Evolutionary conservation across 2,797 vertebrate species (phyloP).

Genomic region (Percopsis omiscomaycus): DNA sequence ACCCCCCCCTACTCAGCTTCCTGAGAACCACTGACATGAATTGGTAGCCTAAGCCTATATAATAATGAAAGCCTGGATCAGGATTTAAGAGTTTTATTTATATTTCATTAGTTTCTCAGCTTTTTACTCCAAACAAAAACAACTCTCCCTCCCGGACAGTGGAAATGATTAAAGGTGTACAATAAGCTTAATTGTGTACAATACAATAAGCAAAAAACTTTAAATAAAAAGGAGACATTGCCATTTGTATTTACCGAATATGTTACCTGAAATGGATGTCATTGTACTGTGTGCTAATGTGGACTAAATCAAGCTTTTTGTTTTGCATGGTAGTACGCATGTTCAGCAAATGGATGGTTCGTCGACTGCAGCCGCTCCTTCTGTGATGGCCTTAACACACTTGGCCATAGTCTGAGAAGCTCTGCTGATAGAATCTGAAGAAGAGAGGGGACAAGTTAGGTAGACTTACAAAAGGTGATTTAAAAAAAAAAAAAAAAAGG

Average conservation of each 20-base stretch:
- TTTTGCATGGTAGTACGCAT: background rate
- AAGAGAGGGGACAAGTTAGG: background rate
- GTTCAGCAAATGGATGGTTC: conserved; percentile 92
- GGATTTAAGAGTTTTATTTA: conserved; percentile 62
- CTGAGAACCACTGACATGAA: no score
- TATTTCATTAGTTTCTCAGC: conserved; percentile 47
- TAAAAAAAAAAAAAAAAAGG: background rate
- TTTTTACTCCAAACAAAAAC: conserved; percentile 52
- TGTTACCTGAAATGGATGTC: conserved; percentile 25
- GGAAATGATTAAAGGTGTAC: conserved; percentile 32
- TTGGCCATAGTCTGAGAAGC: conserved; percentile 99
- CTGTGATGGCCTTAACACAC: conserved; percentile 94
- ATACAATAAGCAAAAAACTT: conserved; percentile 57
- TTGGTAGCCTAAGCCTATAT: no score
- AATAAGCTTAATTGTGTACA: no score
- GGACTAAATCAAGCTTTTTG: background rate
- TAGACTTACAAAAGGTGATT: background rate
- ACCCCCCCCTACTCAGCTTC: no score
- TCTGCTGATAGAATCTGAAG: conserved; percentile 92
- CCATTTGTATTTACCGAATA: background rate
- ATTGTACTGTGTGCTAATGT: background rate
- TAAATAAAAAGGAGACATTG: conserved; percentile 56
- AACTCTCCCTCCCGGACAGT: conserved; percentile 5
- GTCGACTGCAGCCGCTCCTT: conserved; percentile 91
- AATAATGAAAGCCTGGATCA: conserved; percentile 1